Percentiles rank a stretch among this genome's conserved stretches.
phyloP scores from a whole-genome alignment of 2,797 vertebrate genomes.

The Luscinia luscinia region DNA sequence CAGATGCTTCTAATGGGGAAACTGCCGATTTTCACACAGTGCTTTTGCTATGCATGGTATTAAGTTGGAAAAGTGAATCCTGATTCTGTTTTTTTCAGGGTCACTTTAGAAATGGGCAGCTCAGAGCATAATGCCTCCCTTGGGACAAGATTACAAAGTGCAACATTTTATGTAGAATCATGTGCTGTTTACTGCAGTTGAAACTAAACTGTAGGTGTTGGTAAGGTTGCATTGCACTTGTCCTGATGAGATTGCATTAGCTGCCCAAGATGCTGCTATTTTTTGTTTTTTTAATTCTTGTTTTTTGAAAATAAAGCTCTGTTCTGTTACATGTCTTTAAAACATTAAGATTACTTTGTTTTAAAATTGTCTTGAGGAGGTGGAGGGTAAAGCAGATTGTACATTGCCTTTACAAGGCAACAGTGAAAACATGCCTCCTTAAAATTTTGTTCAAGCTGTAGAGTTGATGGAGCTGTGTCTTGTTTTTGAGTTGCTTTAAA shows the following conservation, averaged over 20 bases:
- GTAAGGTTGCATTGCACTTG: conserved; percentile 64
- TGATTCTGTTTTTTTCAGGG: conserved; percentile 62
- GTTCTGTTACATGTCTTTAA: conserved; percentile 82
- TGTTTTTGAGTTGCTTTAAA: conserved; percentile 89
- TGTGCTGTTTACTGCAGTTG: conserved; percentile 8
- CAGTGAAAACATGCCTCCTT: conserved; percentile 76
- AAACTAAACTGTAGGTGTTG: conserved; percentile 33
- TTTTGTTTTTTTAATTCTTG: conserved; percentile 74
- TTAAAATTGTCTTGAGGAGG: conserved; percentile 76
- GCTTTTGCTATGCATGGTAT: conserved; percentile 81
- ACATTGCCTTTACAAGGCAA: conserved; percentile 82
- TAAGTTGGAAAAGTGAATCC: conserved; percentile 74
- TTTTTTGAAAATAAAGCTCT: conserved; percentile 77
- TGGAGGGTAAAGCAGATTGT: conserved; percentile 72
- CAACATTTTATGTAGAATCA: conserved; percentile 60
- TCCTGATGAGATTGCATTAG: conserved; percentile 82
- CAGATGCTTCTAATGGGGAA: conserved; percentile 76
- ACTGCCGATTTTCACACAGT: conserved; percentile 76
- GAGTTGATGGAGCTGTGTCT: conserved; percentile 88
- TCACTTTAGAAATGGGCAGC: conserved; percentile 77
- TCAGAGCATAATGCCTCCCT: conserved; percentile 76
- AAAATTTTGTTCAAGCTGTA: conserved; percentile 80
- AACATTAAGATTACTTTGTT: conserved; percentile 78
- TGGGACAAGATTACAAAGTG: conserved; percentile 75
- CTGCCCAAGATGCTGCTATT: conserved; percentile 85